These are phyloP conservation scores for Marcusenius ussheri DNA, from an alignment of 2,113 vertebrate species.

Conservation along the genomic window DNA sequence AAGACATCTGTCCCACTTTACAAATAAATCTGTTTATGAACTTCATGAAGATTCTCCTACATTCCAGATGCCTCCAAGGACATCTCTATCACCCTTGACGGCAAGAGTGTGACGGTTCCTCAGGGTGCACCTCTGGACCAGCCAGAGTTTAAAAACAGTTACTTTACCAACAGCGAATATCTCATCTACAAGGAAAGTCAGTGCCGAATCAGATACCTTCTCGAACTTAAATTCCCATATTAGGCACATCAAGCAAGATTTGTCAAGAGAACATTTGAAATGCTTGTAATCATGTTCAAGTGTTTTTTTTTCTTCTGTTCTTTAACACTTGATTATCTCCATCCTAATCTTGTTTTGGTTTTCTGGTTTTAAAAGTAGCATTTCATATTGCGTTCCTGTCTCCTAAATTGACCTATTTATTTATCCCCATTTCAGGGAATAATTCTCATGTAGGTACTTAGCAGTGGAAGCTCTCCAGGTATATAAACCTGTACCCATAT, in stretches of 20 bases:
- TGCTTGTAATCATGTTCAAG: not conserved
- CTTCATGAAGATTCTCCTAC: not conserved
- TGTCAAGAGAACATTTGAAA: not conserved
- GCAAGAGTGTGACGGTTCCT: slow-evolving; percentile 67
- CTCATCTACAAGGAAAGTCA: slow-evolving; percentile 85
- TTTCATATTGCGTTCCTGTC: not conserved
- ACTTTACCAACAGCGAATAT: slow-evolving; percentile 79
- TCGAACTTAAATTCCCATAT: slow-evolving; percentile 64
- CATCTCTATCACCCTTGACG: slow-evolving; percentile 62
- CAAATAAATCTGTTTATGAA: not conserved
- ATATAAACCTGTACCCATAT: not conserved
- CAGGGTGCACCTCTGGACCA: slow-evolving; percentile 65
- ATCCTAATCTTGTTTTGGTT: not conserved
- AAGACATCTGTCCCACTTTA: not conserved
- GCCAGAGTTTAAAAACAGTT: slow-evolving; percentile 53
- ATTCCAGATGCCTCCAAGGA: slow-evolving; percentile 70
- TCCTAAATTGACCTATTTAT: not conserved
- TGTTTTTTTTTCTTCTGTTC: not conserved
- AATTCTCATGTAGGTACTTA: not conserved
- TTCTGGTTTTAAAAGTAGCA: not conserved
- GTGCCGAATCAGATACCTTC: slow-evolving; percentile 74
- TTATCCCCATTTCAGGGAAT: not conserved
- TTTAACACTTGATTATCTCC: not conserved
- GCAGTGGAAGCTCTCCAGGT: not conserved
- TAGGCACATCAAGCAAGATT: slow-evolving; percentile 23